These are phyloP conservation scores for Prunella strophiata DNA, from an alignment of 2,797 vertebrate species.

Conservation along the genomic window DNA sequence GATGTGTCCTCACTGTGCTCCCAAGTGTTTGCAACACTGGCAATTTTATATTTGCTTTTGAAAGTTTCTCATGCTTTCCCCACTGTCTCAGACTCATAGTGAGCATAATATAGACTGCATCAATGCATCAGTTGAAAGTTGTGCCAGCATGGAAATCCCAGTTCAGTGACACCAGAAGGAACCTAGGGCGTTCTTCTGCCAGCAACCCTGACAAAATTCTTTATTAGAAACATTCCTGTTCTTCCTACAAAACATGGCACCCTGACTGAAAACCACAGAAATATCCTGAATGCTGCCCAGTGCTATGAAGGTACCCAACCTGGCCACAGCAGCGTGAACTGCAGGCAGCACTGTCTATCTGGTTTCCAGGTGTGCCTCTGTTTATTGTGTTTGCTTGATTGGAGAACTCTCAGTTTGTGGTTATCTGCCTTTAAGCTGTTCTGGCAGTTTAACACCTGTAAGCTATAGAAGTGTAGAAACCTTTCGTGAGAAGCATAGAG, in stretches of 20 bases:
- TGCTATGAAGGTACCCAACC: neutral
- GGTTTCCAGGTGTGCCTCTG: neutral
- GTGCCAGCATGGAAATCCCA: neutral
- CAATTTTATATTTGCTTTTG: neutral
- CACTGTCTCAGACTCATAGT: neutral
- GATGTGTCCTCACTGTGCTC: neutral
- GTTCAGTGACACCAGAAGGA: neutral
- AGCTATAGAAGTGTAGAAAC: neutral
- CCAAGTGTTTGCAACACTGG: neutral
- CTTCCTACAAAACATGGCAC: neutral
- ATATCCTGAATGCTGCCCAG: neutral
- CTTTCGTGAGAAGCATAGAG: neutral
- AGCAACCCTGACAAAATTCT: neutral
- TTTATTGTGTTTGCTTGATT: neutral
- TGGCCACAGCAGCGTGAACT: neutral
- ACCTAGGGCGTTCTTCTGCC: neutral
- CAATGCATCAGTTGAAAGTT: neutral
- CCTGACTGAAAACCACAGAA: neutral
- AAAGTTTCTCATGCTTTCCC: neutral
- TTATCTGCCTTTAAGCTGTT: neutral
- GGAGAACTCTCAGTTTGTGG: neutral
- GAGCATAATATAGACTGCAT: neutral
- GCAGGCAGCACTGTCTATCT: neutral
- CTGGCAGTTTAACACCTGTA: neutral
- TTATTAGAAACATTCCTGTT: neutral